Evolutionary conservation across 2,888 invertebrate species (phyloP).

Genomic region (Lymantria dispar): DNA sequence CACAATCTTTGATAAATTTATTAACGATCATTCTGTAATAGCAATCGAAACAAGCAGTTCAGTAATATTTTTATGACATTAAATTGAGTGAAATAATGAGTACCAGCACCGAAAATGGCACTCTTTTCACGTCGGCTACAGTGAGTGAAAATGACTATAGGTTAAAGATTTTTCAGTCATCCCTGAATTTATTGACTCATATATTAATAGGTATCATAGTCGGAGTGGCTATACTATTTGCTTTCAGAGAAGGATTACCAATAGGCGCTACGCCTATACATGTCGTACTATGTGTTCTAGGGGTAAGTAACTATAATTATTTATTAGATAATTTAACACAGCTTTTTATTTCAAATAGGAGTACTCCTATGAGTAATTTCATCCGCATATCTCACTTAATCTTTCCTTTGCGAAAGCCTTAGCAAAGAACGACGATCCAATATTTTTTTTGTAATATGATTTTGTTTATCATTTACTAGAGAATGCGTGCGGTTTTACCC

Average conservation of each 20-base stretch:
- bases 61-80: neutral
- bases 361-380: no score
- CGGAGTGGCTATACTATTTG: constrained; percentile 43
- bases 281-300: constrained; percentile 60
- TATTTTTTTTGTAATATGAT: no score
- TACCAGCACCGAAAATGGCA: neutral
- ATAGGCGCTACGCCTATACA: constrained; percentile 47
- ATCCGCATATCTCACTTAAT: no score
- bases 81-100: neutral
- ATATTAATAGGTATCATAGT: constrained; percentile 57
- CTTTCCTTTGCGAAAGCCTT: no score
- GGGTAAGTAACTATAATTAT: constrained; percentile 47
- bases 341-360: no score
- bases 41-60: neutral
- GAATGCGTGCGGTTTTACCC: no score
- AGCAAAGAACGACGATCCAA: no score
- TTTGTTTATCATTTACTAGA: no score
- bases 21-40: constrained; percentile 11
- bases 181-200: constrained; percentile 53
- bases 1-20: constrained; percentile 14
- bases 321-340: no score
- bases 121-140: neutral
- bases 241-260: constrained; percentile 48
- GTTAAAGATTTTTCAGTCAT: constrained; percentile 47
- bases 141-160: constrained; percentile 22